Evolutionary conservation across 2,888 invertebrate species (phyloP).

Genomic region (Drosophila planitibia): DNA sequence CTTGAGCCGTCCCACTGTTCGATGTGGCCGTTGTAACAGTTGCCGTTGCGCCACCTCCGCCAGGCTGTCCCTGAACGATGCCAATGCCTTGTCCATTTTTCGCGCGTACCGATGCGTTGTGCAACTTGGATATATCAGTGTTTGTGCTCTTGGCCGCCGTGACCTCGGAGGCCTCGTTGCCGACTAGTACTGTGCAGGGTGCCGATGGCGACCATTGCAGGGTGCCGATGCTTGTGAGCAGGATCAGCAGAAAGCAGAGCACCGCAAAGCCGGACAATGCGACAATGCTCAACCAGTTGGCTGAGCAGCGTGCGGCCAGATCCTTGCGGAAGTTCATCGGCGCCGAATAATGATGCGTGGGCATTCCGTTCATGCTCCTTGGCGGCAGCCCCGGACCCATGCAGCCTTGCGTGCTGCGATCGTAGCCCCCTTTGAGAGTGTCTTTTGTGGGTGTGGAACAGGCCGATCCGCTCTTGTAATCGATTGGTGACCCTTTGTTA

Average conservation of each 20-base stretch:
- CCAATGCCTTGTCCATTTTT: constrained; percentile 86
- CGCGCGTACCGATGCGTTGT: constrained; percentile 88
- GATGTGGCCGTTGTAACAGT: constrained; percentile 85
- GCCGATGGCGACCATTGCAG: constrained; percentile 94
- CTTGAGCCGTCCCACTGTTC: constrained; percentile 84
- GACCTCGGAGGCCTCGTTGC: constrained; percentile 91
- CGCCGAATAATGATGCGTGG: constrained; percentile 91
- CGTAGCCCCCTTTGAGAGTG: constrained; percentile 87
- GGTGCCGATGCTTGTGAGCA: constrained; percentile 94
- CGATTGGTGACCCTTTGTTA: constrained; percentile 94
- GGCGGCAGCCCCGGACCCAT: constrained; percentile 91
- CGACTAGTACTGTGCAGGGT: constrained; percentile 93
- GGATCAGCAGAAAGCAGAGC: constrained; percentile 92
- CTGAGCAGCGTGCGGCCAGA: constrained; percentile 93
- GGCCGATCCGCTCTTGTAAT: constrained; percentile 94
- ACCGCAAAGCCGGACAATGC: constrained; percentile 93
- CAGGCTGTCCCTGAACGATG: constrained; percentile 82
- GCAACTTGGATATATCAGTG: constrained; percentile 90
- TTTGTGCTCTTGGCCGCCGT: constrained; percentile 90
- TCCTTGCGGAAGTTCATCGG: constrained; percentile 95
- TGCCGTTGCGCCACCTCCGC: constrained; percentile 77
- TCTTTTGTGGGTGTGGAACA: constrained; percentile 95
- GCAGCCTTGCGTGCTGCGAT: constrained; percentile 87
- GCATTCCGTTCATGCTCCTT: constrained; percentile 87
- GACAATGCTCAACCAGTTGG: constrained; percentile 96